These are phyloP conservation scores for Entomyzon cyanotis DNA, from an alignment of 2,113 vertebrate species.

Conservation along the genomic window DNA sequence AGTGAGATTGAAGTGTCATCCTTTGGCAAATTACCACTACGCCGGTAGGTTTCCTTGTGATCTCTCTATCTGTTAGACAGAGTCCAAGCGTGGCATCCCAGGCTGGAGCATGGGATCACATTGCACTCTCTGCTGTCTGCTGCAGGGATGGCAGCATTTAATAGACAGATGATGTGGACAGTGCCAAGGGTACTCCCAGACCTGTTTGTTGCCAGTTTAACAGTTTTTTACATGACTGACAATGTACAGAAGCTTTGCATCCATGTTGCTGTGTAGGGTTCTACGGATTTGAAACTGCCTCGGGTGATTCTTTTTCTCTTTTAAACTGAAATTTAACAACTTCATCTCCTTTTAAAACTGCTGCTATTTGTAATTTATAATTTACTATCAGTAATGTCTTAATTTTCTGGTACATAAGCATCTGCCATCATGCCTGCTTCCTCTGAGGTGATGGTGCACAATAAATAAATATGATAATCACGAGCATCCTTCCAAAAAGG, in stretches of 20 bases:
- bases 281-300: neutral
- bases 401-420: neutral
- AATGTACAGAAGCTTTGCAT: neutral
- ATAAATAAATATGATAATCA: neutral
- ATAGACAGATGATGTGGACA: neutral
- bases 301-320: neutral
- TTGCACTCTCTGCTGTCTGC: constrained; percentile 32
- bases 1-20: constrained; percentile 77
- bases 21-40: constrained; percentile 86
- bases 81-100: neutral
- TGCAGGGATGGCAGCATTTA: neutral
- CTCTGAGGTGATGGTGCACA: neutral
- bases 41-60: constrained; percentile 75
- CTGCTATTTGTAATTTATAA: neutral
- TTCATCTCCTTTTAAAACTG: neutral
- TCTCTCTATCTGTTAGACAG: neutral
- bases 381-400: neutral
- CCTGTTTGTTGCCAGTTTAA: neutral
- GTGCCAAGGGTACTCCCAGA: neutral
- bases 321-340: neutral
- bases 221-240: neutral
- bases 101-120: neutral
- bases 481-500: neutral
- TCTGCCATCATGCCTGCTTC: neutral
- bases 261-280: neutral